Percentiles rank a stretch among this genome's conserved stretches.
phyloP scores from a whole-genome alignment of 2,888 invertebrate genomes.

The Mayetiola destructor region DNA sequence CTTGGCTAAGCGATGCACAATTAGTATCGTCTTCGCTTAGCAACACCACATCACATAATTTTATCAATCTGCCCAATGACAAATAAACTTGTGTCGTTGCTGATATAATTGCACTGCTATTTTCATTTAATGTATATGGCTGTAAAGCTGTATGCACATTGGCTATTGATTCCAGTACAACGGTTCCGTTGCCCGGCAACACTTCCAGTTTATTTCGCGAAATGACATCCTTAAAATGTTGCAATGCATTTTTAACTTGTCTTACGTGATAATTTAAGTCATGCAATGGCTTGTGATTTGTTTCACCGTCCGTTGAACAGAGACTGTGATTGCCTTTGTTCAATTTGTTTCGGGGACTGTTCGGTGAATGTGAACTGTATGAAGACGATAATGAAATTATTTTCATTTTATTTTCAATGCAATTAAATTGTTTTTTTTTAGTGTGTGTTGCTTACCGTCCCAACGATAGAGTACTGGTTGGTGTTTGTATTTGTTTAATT shows the following conservation, averaged over 20 bases:
- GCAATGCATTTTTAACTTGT: constrained; percentile 57
- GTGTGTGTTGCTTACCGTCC: constrained; percentile 27
- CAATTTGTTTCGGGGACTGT: constrained; percentile 45
- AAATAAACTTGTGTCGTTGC: constrained; percentile 78
- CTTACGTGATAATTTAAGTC: constrained; percentile 62
- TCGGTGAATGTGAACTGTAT: constrained; percentile 47
- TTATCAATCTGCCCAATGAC: constrained; percentile 71
- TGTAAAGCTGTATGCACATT: constrained; percentile 55
- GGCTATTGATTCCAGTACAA: constrained; percentile 83
- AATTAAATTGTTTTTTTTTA: background rate
- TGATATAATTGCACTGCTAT: constrained; percentile 38
- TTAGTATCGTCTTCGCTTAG: constrained; percentile 47
- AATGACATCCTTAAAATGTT: constrained; percentile 86
- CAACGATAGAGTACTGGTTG: constrained; percentile 36
- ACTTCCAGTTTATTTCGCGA: constrained; percentile 83
- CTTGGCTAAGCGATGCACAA: constrained; percentile 39
- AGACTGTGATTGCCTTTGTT: constrained; percentile 24
- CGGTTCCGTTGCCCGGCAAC: constrained; percentile 84
- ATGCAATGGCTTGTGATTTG: constrained; percentile 49
- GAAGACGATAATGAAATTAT: background rate
- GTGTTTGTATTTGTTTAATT: constrained; percentile 78
- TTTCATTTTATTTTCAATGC: background rate
- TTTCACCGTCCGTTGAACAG: constrained; percentile 23
- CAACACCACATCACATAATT: constrained; percentile 78
- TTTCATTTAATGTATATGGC: constrained; percentile 32